These are phyloP conservation scores for Rhinatrema bivittatum DNA, from an alignment of 2,797 vertebrate species.

Conservation along the genomic window DNA sequence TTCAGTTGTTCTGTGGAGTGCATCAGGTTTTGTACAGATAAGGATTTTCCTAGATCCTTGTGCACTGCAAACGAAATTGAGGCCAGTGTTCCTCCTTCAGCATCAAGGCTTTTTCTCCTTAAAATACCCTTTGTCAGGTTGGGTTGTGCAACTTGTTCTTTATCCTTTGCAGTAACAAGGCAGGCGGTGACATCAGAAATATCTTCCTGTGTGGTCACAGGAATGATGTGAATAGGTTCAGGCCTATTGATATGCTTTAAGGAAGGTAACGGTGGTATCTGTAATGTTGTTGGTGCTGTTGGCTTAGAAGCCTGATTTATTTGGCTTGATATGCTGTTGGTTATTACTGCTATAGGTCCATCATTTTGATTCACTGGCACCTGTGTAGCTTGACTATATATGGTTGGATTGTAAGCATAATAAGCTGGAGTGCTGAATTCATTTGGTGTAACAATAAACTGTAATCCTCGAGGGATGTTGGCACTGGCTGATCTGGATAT, in stretches of 20 bases:
- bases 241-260: constrained; percentile 52
- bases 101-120: constrained; percentile 84
- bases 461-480: constrained; percentile 80
- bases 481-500: constrained; percentile 72
- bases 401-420: constrained; percentile 69
- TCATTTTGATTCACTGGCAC: constrained; percentile 57
- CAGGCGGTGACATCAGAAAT: constrained; percentile 58
- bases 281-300: constrained; percentile 65
- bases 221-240: constrained; percentile 57
- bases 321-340: constrained; percentile 67
- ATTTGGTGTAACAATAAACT: constrained; percentile 81
- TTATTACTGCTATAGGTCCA: constrained; percentile 54
- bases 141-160: constrained; percentile 49
- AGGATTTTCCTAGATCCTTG: constrained; percentile 75
- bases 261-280: constrained; percentile 63
- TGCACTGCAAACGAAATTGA: constrained; percentile 55
- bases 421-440: constrained; percentile 77
- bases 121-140: constrained; percentile 68
- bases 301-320: constrained; percentile 54
- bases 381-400: constrained; percentile 63
- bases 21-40: constrained; percentile 89
- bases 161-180: constrained; percentile 64
- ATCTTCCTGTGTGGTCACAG: constrained; percentile 53
- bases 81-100: constrained; percentile 74
- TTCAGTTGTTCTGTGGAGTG: constrained; percentile 68